phyloP scores from a whole-genome alignment of 2,888 invertebrate genomes.

The Diplazon laetatorius region DNA sequence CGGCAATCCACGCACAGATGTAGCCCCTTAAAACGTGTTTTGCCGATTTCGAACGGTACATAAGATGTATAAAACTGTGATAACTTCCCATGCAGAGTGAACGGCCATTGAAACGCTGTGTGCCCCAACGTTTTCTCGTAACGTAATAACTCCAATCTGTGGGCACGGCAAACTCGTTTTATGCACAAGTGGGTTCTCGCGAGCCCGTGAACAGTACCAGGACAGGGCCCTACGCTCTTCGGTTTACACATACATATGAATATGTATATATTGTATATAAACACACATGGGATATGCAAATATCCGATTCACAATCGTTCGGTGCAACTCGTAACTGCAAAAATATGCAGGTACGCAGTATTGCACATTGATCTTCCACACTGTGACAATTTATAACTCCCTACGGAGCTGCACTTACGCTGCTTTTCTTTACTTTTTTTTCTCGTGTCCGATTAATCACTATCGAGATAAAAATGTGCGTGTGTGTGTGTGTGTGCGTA shows the following conservation, averaged over 20 bases:
- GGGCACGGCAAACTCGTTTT: slow-evolving; percentile 31
- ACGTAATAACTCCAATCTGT: slow-evolving; percentile 23
- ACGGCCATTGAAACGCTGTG: slow-evolving; percentile 1
- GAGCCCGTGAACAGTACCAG: background rate
- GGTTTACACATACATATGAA: slow-evolving; percentile 21
- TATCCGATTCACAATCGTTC: slow-evolving; percentile 22
- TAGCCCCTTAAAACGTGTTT: background rate
- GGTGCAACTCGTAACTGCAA: slow-evolving; percentile 1
- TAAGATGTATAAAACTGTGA: background rate
- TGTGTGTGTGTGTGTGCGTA: too few species aligned
- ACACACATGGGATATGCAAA: slow-evolving; percentile 29
- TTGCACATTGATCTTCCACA: slow-evolving; percentile 28
- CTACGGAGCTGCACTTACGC: background rate
- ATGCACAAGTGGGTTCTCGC: background rate
- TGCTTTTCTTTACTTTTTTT: background rate
- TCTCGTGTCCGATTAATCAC: too few species aligned
- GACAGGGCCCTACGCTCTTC: background rate
- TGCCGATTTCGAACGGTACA: background rate
- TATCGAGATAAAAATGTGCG: too few species aligned
- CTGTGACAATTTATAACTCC: slow-evolving; percentile 14
- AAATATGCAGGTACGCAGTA: slow-evolving; percentile 18
- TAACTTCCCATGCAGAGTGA: slow-evolving; percentile 9
- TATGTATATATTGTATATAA: too few species aligned
- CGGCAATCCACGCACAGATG: too few species aligned
- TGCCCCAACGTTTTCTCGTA: background rate